Conservation (phyloP, 1,140 invertebrate species). For the Achroia grisella region DNA sequence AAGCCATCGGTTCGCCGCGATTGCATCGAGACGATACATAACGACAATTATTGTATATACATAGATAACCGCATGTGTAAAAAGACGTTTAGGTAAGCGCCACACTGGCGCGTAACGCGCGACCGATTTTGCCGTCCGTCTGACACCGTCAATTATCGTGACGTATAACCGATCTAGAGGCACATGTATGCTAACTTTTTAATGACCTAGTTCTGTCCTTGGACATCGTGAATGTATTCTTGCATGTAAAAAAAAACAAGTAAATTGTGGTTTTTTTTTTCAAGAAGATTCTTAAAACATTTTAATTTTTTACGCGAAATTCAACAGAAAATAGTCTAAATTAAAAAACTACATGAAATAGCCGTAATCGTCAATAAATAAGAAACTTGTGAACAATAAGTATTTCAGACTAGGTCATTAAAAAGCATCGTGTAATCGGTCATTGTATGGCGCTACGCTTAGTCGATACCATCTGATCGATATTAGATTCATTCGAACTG, state of each 20-base stretch:
- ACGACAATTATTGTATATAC: constrained; percentile 64
- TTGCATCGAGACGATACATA: constrained; percentile 58
- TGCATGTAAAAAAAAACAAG: too few species aligned
- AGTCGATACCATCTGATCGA: constrained; percentile 66
- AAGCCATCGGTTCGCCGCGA: constrained; percentile 71
- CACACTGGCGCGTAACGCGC: constrained; percentile 17
- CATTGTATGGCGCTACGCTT: constrained; percentile 20
- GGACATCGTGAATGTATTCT: too few species aligned
- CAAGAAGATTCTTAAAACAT: too few species aligned
- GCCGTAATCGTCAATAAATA: too few species aligned
- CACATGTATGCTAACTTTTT: constrained; percentile 10
- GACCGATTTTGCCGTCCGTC: constrained; percentile 19
- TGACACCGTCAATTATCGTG: constrained; percentile 10
- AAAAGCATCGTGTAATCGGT: constrained; percentile 13
- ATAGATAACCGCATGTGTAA: constrained; percentile 69
- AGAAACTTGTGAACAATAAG: too few species aligned
- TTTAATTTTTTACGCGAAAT: too few species aligned
- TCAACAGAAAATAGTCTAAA: too few species aligned
- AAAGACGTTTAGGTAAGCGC: constrained; percentile 50
- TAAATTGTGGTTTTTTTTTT: too few species aligned
- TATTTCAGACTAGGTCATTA: constrained; percentile 3
- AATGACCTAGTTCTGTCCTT: constrained; percentile 2
- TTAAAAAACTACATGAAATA: too few species aligned
- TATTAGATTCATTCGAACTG: constrained; percentile 67
- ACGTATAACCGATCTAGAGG: constrained; percentile 5